A percentile compares a stretch with the other conserved stretches of the same genome.
Conservation (phyloP, 2,113 vertebrate species). For the Pogonocichla stellata region DNA sequence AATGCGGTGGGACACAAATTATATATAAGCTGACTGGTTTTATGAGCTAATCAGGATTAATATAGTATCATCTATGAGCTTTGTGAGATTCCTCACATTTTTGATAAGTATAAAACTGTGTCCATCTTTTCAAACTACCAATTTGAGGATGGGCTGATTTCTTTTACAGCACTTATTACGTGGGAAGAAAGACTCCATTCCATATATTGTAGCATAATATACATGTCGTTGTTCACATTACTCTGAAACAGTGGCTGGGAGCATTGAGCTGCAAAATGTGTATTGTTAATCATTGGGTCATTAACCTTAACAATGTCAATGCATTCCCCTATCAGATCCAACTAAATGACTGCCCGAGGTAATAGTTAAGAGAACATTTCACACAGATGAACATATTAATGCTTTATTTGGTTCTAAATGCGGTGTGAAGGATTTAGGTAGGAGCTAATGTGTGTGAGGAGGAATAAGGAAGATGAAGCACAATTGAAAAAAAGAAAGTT, state of each 20-base stretch:
- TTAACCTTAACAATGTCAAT: constrained; percentile 84
- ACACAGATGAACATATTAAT: constrained; percentile 75
- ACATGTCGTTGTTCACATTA: constrained; percentile 36
- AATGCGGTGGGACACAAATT: constrained; percentile 8
- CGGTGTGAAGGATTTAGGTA: constrained; percentile 76
- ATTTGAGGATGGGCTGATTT: not conserved
- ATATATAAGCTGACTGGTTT: not conserved
- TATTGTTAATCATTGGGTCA: constrained; percentile 77
- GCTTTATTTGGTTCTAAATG: constrained; percentile 80
- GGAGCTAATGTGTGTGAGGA: constrained; percentile 44
- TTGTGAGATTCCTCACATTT: not conserved
- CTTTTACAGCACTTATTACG: constrained; percentile 11
- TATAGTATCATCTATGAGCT: not conserved
- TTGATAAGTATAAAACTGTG: not conserved
- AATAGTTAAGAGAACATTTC: constrained; percentile 76
- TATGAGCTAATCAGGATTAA: constrained; percentile 39
- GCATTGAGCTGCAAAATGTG: constrained; percentile 70
- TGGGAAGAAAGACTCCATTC: not conserved
- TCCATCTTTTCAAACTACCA: not conserved
- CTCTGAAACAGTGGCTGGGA: constrained; percentile 65
- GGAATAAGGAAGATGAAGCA: constrained; percentile 33
- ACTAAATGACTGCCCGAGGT: constrained; percentile 70
- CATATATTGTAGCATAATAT: not conserved
- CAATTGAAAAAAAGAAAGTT: not conserved
- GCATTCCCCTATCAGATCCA: constrained; percentile 69